phyloP scores from a whole-genome alignment of 2,797 vertebrate species.

The Sebastes elongatus region DNA sequence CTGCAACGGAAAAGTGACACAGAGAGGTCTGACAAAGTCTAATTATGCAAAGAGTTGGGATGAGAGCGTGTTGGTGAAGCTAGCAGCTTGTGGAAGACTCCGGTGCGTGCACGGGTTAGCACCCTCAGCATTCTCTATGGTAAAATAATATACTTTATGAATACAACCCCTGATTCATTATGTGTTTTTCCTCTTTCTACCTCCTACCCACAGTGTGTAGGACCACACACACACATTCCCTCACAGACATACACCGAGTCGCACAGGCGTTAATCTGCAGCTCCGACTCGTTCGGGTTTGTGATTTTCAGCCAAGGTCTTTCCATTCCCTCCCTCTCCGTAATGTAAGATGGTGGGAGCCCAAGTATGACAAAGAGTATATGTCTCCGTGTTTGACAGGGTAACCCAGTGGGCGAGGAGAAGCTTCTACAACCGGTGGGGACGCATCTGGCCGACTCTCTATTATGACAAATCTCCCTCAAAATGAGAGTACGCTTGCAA shows the following conservation, averaged over 20 bases:
- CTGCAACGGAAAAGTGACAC: too few relatives aligned
- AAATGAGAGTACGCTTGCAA: constrained; percentile 77
- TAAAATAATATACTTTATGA: neutral
- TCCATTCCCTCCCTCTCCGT: constrained; percentile 34
- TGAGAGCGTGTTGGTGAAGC: neutral
- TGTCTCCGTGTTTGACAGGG: constrained; percentile 78
- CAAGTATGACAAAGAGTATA: constrained; percentile 65
- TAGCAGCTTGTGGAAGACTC: neutral
- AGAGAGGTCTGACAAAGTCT: too few relatives aligned
- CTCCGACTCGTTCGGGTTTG: constrained; percentile 34
- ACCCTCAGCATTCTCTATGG: neutral
- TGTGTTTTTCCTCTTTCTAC: neutral
- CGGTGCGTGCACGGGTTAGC: neutral
- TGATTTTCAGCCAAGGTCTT: constrained; percentile 59
- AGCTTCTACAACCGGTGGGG: constrained; percentile 71
- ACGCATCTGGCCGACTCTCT: constrained; percentile 73
- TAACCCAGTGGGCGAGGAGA: constrained; percentile 75
- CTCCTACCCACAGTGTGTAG: neutral
- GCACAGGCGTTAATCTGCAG: constrained; percentile 24
- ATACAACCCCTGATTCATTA: neutral
- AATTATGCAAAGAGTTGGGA: too few relatives aligned
- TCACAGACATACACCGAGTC: neutral
- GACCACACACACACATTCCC: neutral
- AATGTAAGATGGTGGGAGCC: constrained; percentile 49
- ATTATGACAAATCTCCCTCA: constrained; percentile 85